Percentiles rank a stretch among this genome's conserved stretches.
phyloP scores from a whole-genome alignment of 2,113 vertebrate species.

The Eulemur rufifrons region DNA sequence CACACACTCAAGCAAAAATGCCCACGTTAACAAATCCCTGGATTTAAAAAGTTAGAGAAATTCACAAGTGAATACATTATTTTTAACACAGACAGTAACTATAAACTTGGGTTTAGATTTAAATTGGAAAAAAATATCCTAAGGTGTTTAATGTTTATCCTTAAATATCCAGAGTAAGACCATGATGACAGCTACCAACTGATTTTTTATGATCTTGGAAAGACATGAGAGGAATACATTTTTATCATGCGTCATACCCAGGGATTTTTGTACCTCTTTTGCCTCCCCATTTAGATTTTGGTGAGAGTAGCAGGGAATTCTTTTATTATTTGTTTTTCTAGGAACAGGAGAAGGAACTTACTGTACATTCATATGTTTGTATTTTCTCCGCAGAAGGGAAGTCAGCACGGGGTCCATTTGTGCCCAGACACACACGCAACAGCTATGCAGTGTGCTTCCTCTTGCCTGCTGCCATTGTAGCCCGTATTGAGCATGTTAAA shows the following conservation, averaged over 20 bases:
- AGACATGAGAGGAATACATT: conserved; percentile 53
- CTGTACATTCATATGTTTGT: conserved; percentile 47
- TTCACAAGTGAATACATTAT: conserved; percentile 29
- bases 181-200: conserved; percentile 61
- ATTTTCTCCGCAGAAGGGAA: background rate
- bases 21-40: background rate
- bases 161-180: conserved; percentile 49
- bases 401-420: background rate
- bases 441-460: fast-evolving
- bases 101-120: conserved; percentile 57
- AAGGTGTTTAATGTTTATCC: conserved; percentile 62
- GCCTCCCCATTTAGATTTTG: conserved; percentile 41
- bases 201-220: conserved; percentile 66
- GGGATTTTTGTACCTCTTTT: conserved; percentile 8
- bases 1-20: background rate
- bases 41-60: conserved; percentile 38
- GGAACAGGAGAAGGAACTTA: conserved; percentile 57
- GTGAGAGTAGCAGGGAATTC: conserved; percentile 11
- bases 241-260: conserved; percentile 59
- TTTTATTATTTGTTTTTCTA: conserved; percentile 59
- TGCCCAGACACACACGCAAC: background rate
- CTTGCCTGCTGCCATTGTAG: background rate
- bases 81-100: conserved; percentile 53
- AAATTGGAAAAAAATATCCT: conserved; percentile 57
- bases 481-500: background rate